Evolutionary conservation across 2,797 vertebrate species (phyloP), one percentile per base, ranked within the genome.

Genomic region (Valencia hispanica): DNA sequence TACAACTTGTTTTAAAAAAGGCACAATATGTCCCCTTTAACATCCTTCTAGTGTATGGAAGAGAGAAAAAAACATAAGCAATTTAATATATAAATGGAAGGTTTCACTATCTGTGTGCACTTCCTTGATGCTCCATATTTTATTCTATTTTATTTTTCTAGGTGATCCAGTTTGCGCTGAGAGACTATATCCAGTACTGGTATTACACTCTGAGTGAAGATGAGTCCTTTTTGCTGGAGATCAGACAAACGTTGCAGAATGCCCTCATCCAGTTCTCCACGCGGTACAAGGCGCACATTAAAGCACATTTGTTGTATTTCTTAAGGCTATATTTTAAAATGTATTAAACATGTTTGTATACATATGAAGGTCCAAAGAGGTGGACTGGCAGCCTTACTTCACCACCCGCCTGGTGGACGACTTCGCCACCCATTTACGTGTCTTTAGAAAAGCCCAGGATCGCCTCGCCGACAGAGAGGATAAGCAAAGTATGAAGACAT

Each of bases 311-410:
- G 55, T 25, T 14, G 18, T 17, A 30, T 41, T 43, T 8, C 27
- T 74, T 2, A 11, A 30, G 20, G 32, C 3, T 51, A 6, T 12
- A 4, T 74, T 80, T 70, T 27, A 36, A 11, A 43, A 11, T 51
- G 45, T 1, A 25, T 25, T 45, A 36, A 15, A 9, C 45, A 7
- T 72, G 3, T 43, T 36, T 45, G 39, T 78, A 63, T 51, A 18
- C 3, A 7, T 66, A 8, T 63, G 5, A 70, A 94, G 94, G 82
- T 94, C 94, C 82, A 99, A 99, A 94, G 98, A 99, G 92, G 97
- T 98, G 93, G 98, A 99, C 95, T 99, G 98, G 98, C 98, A 99
- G 94, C 98, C 98, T 94, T 99, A 99, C 93, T 98, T 99, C 91
- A 99, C 98, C 79, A 99, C 98, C 83, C 96, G 98, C 85, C 96